phyloP scores from a whole-genome alignment of 30 jellyfish, hydroid and myxozoan genomes.

The Haliclystus octoradiatus region DNA sequence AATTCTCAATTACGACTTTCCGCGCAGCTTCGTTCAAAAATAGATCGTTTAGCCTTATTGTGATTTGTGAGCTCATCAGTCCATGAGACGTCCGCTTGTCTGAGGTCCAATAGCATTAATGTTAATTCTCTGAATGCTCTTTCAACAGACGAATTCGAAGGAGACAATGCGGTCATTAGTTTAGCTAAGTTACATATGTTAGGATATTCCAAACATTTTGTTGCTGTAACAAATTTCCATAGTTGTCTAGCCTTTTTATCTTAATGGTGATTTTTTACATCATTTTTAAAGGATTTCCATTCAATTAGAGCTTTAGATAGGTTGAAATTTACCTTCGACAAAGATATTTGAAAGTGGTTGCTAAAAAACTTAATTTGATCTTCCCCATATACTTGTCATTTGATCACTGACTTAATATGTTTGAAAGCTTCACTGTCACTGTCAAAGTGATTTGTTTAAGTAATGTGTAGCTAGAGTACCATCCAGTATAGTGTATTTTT shows the following conservation, averaged over 20 bases:
- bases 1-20: background rate
- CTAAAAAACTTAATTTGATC: background rate
- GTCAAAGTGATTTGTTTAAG: too few species aligned
- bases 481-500: too few species aligned
- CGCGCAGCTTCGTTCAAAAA: background rate
- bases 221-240: slow-evolving; percentile 13
- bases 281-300: background rate
- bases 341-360: slow-evolving; percentile 1
- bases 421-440: background rate
- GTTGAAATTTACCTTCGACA: background rate
- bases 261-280: background rate
- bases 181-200: slow-evolving; percentile 20
- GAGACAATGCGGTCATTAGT: slow-evolving; percentile 22
- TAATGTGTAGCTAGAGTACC: too few species aligned
- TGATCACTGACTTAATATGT: background rate
- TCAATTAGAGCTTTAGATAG: background rate
- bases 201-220: slow-evolving; percentile 19
- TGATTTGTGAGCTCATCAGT: background rate
- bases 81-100: slow-evolving; percentile 10
- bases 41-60: background rate
- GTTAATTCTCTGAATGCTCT: slow-evolving; percentile 40
- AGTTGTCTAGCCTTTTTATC: background rate
- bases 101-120: slow-evolving; percentile 29
- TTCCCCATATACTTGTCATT: background rate
- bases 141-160: slow-evolving; percentile 47